phyloP scores from a whole-genome alignment of 2,797 vertebrate genomes.

The Siniperca scherzeri region DNA sequence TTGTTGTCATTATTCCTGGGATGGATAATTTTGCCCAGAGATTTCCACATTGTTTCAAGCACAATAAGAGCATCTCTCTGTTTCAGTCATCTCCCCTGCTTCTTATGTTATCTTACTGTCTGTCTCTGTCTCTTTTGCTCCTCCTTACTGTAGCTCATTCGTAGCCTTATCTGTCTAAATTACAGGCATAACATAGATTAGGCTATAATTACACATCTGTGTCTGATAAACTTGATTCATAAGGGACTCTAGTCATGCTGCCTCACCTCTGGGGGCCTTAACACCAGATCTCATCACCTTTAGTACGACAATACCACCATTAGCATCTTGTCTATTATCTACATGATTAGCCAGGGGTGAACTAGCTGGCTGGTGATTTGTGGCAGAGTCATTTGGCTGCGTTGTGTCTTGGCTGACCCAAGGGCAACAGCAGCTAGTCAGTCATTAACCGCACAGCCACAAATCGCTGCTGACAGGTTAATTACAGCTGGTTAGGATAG shows the following conservation, averaged over 20 bases:
- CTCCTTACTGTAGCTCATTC: constrained; percentile 17
- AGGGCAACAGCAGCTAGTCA: constrained; percentile 72
- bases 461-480: constrained; percentile 76
- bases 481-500: constrained; percentile 77
- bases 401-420: constrained; percentile 73
- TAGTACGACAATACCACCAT: constrained; percentile 54
- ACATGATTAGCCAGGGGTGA: constrained; percentile 75
- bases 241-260: constrained; percentile 53
- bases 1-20: neutral
- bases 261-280: constrained; percentile 69
- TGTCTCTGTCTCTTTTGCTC: constrained; percentile 25
- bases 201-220: constrained; percentile 75
- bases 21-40: neutral
- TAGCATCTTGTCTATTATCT: constrained; percentile 73
- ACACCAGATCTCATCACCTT: constrained; percentile 71
- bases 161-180: constrained; percentile 58
- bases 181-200: constrained; percentile 68
- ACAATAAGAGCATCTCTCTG: constrained; percentile 16
- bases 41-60: constrained; percentile 15
- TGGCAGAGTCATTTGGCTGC: constrained; percentile 70
- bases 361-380: constrained; percentile 74
- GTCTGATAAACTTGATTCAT: constrained; percentile 78
- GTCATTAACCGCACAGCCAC: constrained; percentile 73
- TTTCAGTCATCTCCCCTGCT: constrained; percentile 1
- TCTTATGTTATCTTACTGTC: constrained; percentile 24